Evolutionary conservation across 2,888 invertebrate genomes (phyloP), one percentile per base, ranked within the genome.

Genomic region (Ganaspis brasiliensis): DNA sequence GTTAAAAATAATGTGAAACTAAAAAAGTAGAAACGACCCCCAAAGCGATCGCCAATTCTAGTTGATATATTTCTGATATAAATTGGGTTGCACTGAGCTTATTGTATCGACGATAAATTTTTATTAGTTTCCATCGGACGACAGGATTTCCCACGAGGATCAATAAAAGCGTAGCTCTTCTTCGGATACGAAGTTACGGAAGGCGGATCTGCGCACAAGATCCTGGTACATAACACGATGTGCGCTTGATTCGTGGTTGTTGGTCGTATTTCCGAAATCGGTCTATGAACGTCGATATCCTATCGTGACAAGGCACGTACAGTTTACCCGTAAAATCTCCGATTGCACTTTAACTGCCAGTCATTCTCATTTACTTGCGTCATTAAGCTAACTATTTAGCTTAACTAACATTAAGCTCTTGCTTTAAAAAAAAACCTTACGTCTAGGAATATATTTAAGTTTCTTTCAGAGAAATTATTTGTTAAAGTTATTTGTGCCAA

Each of bases 341-440:
- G 83, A 89, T 88, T 79, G 82, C 83, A 83, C 84, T 86, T 88
- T 86, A 87, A 87, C 82, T 83, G 81, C 82, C 83, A 82, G 85
- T 83, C 86, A 84, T 85, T 84, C 83, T 86, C 86, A 86, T 88
- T 86, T 85, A 82, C 84, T 77, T 79, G 79, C 81, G 78, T 86
- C 86, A 85, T 87, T 87, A 85, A 83, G 82, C 74, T 57, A 72
- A 40, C n/a, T n/a, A n/a, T n/a, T n/a, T n/a, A n/a, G n/a, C n/a
- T n/a, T n/a, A n/a, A n/a, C n/a, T n/a, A n/a, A n/a, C n/a, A n/a
- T n/a, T n/a, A n/a, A n/a, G n/a, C n/a, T n/a, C n/a, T n/a, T n/a
- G n/a, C n/a, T n/a, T n/a, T n/a, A n/a, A n/a, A n/a, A n/a, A n/a
- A n/a, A n/a, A n/a, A n/a, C n/a, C n/a, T n/a, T n/a, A n/a, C n/a